A percentile compares a stretch with the other conserved stretches of the same genome.
phyloP scores from a whole-genome alignment of 2,797 vertebrate genomes.

The Enteromius thamalakanensis region DNA sequence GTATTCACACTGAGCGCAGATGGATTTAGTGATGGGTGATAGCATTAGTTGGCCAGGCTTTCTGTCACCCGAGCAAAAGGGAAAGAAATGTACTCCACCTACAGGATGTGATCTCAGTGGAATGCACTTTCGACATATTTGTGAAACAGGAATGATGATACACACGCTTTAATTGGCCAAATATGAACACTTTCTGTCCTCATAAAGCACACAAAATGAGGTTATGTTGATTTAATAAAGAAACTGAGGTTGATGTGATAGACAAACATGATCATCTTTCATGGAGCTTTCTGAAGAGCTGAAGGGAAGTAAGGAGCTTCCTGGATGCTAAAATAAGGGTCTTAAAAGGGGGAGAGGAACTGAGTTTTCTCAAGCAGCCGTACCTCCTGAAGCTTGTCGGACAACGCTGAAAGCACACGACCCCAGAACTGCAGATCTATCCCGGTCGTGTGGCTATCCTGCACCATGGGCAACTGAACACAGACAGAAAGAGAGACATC shows the following conservation, averaged over 20 bases:
- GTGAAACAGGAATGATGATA: constrained; percentile 59
- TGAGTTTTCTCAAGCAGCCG: constrained; percentile 54
- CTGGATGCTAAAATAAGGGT: constrained; percentile 71
- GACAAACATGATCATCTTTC: constrained; percentile 22
- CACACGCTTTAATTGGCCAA: not conserved
- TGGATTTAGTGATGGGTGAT: constrained; percentile 65
- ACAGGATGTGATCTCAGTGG: constrained; percentile 76
- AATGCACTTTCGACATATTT: constrained; percentile 66
- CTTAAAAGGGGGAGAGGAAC: constrained; percentile 24
- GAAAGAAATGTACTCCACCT: constrained; percentile 68
- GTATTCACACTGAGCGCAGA: constrained; percentile 45
- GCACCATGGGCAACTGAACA: constrained; percentile 86
- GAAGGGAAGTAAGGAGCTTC: constrained; percentile 69
- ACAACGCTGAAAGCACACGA: constrained; percentile 77
- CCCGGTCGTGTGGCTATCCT: constrained; percentile 81
- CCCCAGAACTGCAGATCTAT: constrained; percentile 87
- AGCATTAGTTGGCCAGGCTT: constrained; percentile 69
- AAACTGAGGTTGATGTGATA: not conserved
- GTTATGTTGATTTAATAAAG: not conserved
- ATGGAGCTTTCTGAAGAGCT: constrained; percentile 48
- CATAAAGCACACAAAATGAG: not conserved
- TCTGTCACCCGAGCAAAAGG: constrained; percentile 70
- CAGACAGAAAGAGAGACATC: constrained; percentile 11
- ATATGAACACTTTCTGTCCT: not conserved
- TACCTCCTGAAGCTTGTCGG: constrained; percentile 84